Evolutionary conservation across 2,888 invertebrate species (phyloP).

Genomic region (Nemotelus nigrinus): DNA sequence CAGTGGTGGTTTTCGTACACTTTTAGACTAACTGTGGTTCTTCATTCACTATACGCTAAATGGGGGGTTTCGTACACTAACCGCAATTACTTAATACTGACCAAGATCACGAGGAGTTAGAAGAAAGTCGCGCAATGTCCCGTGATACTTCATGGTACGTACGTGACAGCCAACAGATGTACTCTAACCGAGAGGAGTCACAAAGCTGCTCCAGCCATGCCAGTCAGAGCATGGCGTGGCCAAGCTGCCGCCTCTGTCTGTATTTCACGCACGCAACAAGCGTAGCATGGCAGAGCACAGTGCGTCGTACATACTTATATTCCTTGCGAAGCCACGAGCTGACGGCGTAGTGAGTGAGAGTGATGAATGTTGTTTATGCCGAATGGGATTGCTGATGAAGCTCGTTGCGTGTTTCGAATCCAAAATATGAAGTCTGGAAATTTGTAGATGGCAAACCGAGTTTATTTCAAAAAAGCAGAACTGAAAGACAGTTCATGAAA

Average conservation of each 20-base stretch:
- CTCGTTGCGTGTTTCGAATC: constrained; percentile 18
- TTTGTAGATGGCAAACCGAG: no score
- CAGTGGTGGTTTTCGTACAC: no score
- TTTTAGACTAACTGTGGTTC: no score
- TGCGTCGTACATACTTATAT: constrained; percentile 6
- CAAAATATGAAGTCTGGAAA: not conserved
- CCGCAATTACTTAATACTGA: constrained; percentile 2
- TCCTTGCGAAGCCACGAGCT: not conserved
- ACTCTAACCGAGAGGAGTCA: constrained; percentile 4
- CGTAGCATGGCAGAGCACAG: not conserved
- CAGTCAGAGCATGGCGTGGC: not conserved
- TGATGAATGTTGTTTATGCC: constrained; percentile 16
- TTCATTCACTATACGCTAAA: no score
- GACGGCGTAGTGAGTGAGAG: not conserved
- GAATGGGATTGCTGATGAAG: constrained; percentile 1
- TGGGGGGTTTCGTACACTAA: constrained; percentile 4
- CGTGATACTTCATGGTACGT: not conserved
- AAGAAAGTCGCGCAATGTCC: constrained; percentile 10
- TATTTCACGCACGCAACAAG: not conserved
- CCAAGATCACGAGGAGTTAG: constrained; percentile 10
- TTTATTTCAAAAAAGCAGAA: no score
- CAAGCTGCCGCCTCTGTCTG: no score
- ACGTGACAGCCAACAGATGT: constrained; percentile 17
- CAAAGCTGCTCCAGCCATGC: constrained; percentile 15
- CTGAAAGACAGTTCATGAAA: no score